Percentiles rank a stretch among this genome's conserved stretches.
phyloP scores from a whole-genome alignment of 2,797 vertebrate species.

The Spheniscus humboldti region DNA sequence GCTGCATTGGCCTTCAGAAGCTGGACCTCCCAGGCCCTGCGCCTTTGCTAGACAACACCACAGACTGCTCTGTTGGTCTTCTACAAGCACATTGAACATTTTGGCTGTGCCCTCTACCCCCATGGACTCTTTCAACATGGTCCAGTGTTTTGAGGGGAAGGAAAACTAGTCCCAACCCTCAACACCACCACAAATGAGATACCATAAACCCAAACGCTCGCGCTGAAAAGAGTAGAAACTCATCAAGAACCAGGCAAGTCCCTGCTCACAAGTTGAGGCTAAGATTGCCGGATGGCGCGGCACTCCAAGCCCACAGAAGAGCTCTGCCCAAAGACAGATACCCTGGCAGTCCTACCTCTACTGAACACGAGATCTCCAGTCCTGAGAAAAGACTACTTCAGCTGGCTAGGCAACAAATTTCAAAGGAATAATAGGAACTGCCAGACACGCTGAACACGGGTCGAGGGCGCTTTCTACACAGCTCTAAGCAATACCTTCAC shows the following conservation, averaged over 20 bases:
- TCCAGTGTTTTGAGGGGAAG: neutral
- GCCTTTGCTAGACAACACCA: neutral
- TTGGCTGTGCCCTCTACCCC: neutral
- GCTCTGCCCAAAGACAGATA: neutral
- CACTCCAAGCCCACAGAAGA: neutral
- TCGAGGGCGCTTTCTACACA: neutral
- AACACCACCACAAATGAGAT: no score
- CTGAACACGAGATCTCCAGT: neutral
- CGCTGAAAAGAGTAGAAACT: neutral
- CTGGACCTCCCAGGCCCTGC: neutral
- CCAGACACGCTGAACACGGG: rapidly evolving
- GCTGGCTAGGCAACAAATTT: neutral
- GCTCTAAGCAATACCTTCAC: neutral
- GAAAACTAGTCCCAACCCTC: neutral
- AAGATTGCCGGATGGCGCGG: rapidly evolving
- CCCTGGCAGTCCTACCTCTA: neutral
- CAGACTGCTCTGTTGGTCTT: neutral
- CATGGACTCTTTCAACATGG: neutral
- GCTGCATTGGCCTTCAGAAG: neutral
- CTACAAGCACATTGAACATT: neutral
- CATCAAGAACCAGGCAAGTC: neutral
- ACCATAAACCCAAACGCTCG: neutral
- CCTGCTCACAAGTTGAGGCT: neutral
- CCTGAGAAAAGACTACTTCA: neutral
- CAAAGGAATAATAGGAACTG: neutral